phyloP scores from a whole-genome alignment of 2,113 vertebrate species.

The Glaucidium brasilianum region DNA sequence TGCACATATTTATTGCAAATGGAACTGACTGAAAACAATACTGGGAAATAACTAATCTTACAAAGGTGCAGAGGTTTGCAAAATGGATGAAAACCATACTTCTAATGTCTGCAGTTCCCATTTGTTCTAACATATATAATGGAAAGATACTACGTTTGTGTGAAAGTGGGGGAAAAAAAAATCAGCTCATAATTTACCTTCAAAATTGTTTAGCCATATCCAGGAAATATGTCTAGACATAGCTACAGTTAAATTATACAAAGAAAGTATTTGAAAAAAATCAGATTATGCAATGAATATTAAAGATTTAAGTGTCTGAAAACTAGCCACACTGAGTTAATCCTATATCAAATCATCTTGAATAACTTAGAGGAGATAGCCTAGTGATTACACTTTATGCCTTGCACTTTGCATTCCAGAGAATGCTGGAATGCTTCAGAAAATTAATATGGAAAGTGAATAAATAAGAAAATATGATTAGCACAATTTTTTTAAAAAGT shows the following conservation, averaged over 20 bases:
- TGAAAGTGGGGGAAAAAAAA: conserved; percentile 26
- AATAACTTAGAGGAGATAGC: neutral
- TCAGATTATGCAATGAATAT: conserved; percentile 16
- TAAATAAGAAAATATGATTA: neutral
- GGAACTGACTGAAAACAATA: neutral
- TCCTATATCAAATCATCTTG: neutral
- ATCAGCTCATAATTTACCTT: conserved; percentile 51
- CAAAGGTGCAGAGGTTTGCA: neutral
- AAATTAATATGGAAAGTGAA: neutral
- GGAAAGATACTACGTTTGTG: conserved; percentile 30
- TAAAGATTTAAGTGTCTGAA: conserved; percentile 19
- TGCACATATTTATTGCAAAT: neutral
- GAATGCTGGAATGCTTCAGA: neutral
- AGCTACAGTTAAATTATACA: conserved; percentile 48
- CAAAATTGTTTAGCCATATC: conserved; percentile 56
- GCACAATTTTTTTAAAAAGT: accelerated
- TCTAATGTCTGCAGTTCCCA: conserved; percentile 27
- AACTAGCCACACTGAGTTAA: neutral
- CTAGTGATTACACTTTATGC: neutral
- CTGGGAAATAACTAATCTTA: neutral
- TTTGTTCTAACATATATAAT: conserved; percentile 12
- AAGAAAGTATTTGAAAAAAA: conserved; percentile 33
- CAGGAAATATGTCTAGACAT: conserved; percentile 67
- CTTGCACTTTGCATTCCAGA: neutral
- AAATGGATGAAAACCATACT: neutral